Base-by-base conservation (phyloP, 2,888 invertebrate species). In the Siphlonurus alternatus region DNA sequence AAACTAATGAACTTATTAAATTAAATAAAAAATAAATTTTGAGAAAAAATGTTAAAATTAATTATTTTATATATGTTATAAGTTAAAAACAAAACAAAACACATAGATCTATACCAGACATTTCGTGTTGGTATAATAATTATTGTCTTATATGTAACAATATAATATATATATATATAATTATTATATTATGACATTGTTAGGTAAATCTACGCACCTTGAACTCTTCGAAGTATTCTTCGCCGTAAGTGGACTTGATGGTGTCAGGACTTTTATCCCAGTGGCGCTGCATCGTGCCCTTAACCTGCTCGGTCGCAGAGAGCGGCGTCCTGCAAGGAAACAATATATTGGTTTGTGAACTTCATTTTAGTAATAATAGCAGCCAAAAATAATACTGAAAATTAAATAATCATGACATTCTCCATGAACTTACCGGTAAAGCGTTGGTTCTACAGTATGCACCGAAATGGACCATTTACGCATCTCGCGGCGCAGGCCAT, bases 401-500 rank as follows among this genome's bases (percentile, higher is more conserved):
- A 38, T 38, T 15, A 15, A 38, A 38, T 38, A 38, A 38, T 10
- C 7, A 38, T 38, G 38, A 38, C 15, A 38, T 10, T 38, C 38
- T 38, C 5, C 5, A 10, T 38, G 5, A 38, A 38, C 5, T 38
- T 38, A 15, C 38, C 38, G 15, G 68, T 73, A 73, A 1, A 72
- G 66, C 3, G 70, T 70, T 1, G 73, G 73, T 64, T 73, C 73
- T 15, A 73, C 69, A 1, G 69, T 69, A 63, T 71, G 70, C 3
- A 73, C 72, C 19, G 68, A 66, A 54, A 72, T 68, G 53, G 67
- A 69, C 68, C 69, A 72, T 54, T 71, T 71, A 63, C 69, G 71
- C 71, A 73, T 70, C 65, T 73, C 73, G 19, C 71, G 65, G 1
- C 73, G 66, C 1, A 73, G 69, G 1, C 70, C 72, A 66, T 73